These are phyloP conservation scores for Dolichopus griseipennis DNA, from an alignment of 2,888 invertebrate genomes.

Conservation along the genomic window DNA sequence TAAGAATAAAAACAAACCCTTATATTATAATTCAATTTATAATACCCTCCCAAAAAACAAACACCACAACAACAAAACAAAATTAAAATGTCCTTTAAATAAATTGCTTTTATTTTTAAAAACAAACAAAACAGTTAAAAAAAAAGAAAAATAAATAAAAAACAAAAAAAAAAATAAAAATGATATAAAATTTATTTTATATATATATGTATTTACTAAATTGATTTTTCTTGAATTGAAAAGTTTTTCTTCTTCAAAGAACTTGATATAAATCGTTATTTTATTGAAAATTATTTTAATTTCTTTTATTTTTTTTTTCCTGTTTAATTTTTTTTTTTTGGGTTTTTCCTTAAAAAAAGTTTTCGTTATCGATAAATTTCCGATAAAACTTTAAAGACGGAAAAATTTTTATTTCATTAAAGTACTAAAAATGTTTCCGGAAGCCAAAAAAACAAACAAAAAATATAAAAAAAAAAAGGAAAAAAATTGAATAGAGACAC, in stretches of 20 bases:
- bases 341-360: background rate
- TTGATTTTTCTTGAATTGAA: background rate
- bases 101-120: no score
- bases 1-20: no score
- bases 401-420: slow-evolving; percentile 4
- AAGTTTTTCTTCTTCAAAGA: background rate
- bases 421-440: slow-evolving; percentile 4
- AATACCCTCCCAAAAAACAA: no score
- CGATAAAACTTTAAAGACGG: slow-evolving; percentile 6
- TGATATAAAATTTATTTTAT: background rate
- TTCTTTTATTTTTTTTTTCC: background rate
- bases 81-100: no score
- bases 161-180: background rate
- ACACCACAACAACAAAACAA: no score
- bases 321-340: background rate
- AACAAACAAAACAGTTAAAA: no score
- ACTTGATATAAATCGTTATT: background rate
- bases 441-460: background rate
- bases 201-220: background rate
- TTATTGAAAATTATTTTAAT: slow-evolving; percentile 1
- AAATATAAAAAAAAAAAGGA: background rate
- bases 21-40: no score
- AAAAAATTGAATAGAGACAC: background rate
- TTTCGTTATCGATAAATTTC: slow-evolving; percentile 3
- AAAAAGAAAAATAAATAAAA: background rate